Percentiles rank a stretch among this genome's conserved stretches.
Evolutionary conservation across 2,113 vertebrate species (phyloP).

Genomic region (Crotophaga sulcirostris): DNA sequence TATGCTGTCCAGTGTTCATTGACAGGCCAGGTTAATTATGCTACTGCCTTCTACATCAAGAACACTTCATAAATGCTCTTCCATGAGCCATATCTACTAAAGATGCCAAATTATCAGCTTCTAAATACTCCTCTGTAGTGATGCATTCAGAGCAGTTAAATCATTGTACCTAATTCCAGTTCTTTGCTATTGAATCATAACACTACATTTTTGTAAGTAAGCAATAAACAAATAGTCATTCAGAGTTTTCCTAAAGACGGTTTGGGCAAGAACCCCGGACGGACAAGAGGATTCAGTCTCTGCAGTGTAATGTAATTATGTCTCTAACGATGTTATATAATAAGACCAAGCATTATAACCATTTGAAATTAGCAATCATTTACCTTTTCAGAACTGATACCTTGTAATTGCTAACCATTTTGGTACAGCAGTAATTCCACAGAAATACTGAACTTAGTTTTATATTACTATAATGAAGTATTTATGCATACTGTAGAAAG

Average conservation of each 20-base stretch:
- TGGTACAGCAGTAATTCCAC: not conserved
- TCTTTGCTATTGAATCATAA: not conserved
- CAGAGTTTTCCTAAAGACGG: not conserved
- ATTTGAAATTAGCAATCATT: not conserved
- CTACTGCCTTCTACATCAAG: not conserved
- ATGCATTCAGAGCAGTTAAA: not conserved
- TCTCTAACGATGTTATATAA: not conserved
- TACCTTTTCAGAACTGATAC: not conserved
- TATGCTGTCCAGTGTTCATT: not conserved
- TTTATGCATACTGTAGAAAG: not conserved
- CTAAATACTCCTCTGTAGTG: not conserved
- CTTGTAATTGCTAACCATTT: not conserved
- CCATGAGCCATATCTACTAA: not conserved
- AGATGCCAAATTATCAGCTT: not conserved
- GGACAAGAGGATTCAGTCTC: not conserved
- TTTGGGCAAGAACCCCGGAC: not conserved
- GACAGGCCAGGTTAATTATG: not conserved
- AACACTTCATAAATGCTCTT: not conserved
- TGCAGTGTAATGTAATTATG: not conserved
- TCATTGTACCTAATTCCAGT: not conserved
- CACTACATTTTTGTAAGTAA: not conserved
- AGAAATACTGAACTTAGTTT: not conserved
- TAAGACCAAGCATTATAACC: not conserved
- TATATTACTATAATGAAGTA: not conserved
- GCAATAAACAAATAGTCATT: not conserved